These are phyloP conservation scores for Drepanosiphum platanoidis DNA, from an alignment of 2,888 invertebrate genomes.

Conservation along the genomic window DNA sequence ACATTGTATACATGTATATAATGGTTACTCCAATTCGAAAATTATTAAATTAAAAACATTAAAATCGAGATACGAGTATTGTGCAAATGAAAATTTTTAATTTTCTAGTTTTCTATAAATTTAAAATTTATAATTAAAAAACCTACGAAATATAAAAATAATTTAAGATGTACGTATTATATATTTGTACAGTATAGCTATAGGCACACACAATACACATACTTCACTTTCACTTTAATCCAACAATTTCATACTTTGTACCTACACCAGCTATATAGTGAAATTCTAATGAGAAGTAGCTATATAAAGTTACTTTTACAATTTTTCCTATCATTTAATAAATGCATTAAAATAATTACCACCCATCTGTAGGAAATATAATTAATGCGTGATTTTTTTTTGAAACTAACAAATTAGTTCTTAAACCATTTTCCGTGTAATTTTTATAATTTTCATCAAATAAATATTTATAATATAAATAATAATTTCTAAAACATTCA, in stretches of 20 bases:
- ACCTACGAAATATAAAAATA: neutral
- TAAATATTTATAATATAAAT: neutral
- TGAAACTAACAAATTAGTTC: too few species aligned
- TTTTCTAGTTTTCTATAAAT: neutral
- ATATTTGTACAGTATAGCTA: neutral
- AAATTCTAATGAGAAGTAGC: slow-evolving; percentile 5
- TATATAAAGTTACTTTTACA: slow-evolving; percentile 1
- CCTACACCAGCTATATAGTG: neutral
- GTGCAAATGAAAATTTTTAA: neutral
- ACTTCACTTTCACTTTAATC: slow-evolving; percentile 43
- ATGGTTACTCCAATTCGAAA: too few species aligned
- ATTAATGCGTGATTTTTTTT: too few species aligned
- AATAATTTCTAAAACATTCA: too few species aligned
- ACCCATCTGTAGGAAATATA: too few species aligned
- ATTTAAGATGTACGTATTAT: neutral
- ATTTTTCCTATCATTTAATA: slow-evolving; percentile 25
- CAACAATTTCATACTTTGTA: slow-evolving; percentile 28
- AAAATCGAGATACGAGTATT: neutral
- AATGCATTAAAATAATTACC: neutral
- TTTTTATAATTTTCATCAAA: neutral
- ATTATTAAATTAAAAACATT: neutral
- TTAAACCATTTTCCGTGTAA: too few species aligned
- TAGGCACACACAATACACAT: too few species aligned
- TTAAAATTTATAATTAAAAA: neutral
- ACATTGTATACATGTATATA: too few species aligned